Base-by-base conservation (phyloP, 2,888 invertebrate species). In the Strigamia maritima region DNA sequence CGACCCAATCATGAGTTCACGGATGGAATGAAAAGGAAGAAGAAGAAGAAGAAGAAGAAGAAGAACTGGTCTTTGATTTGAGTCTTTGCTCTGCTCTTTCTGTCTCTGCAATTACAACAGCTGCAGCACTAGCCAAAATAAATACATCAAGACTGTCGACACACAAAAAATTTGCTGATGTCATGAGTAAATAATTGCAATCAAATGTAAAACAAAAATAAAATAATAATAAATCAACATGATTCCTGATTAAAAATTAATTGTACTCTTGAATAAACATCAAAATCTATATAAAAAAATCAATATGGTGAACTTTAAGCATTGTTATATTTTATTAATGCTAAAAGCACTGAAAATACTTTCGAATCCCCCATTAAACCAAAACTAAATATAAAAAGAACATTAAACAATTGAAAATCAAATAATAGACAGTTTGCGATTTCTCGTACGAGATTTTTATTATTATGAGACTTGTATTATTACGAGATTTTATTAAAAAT, bases 1-100 rank as follows among this genome's bases (percentile, higher is more conserved):
- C 54, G 54, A 54, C 16, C 54, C 54, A 54, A 54, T 54, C 54
- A 54, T 54, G 54, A 54, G n/a, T 54, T 54, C 54, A 54, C 54
- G 54, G 54, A 54, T 54, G 54, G 54, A 54, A 54, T 54, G 54
- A 54, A 54, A 54, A 54, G 54, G 54, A 49, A 54, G 54, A 54
- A 54, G 54, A 54, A 54, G 8, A 14, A 44, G 16, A 54, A 19
- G 19, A 54, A 54, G 8, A 14, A 44, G 16, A 54, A 19, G 19
- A 54, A 54, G 54, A 54, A 54, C 54, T 3, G 7, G 54, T 54
- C 54, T 54, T 54, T 19, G 54, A 54, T 19, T 54, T 19, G 44
- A 44, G 44, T 44, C 44, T 14, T n/a, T n/a, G 14, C 19, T 54
- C 54, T 54, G n/a, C 19, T 54, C 35, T 35, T 35, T 35, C 35